Base-by-base conservation (phyloP, 1,140 invertebrate species). In the Microplitis mediator region DNA sequence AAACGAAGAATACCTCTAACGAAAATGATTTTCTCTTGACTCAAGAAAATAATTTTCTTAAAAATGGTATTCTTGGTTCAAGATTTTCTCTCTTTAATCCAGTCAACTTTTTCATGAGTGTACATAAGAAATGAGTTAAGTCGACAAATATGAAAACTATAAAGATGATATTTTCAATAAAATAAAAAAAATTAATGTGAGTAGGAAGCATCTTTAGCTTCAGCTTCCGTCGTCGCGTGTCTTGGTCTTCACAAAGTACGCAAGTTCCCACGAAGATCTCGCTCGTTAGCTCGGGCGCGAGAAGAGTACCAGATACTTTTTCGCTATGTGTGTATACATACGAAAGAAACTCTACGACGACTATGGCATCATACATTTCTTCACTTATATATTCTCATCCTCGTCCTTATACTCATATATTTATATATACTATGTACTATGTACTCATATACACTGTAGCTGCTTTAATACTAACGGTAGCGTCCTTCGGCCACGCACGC, bases 401-500 rank as follows among this genome's bases (percentile, higher is more conserved):
- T 45, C 39, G 23, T 54, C 13, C 51, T 54, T 54, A 23, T 58
- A 23, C 23, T 31, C 23, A 9, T 23, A 58, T 58, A 4, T 31
- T 58, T 9, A 16, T 16, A 23, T 23, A 23, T 23, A 23, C 23
- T 23, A 0, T 23, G 23, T 23, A 23, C 23, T 23, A 23, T 23
- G 23, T 23, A 23, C 23, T 23, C 23, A 23, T 23, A 23, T 58
- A 9, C 16, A 6, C 56, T 31, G 9, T 58, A 58, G 23, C 56
- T 58, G 45, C 50, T 67, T 70, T 76, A 73, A 76, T 76, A 76
- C 71, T 77, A 77, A 77, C 75, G 74, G 77, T 76, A 66, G 74
- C 74, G 75, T 78, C 77, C 75, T 78, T 78, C 76, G 64, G 65
- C 66, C 74, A 77, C 76, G 76, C 74, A 78, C 77, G 76, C 77